Conservation (phyloP, 2,797 vertebrate genomes). For the Tangara arthus region DNA sequence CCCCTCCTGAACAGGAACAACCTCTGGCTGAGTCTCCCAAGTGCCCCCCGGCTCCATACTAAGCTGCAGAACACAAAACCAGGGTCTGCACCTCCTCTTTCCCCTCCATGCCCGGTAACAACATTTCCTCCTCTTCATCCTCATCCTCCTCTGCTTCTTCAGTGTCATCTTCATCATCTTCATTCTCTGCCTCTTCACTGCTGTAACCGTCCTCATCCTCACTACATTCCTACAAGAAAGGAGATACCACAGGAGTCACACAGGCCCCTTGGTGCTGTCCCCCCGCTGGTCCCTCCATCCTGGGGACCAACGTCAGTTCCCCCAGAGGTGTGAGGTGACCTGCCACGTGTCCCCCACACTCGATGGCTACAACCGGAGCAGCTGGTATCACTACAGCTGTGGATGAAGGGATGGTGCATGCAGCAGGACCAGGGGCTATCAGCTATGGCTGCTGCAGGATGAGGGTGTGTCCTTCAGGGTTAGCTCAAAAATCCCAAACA, state of each 20-base stretch:
- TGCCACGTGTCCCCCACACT: neutral
- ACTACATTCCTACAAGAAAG: conserved; percentile 85
- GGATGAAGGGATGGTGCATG: neutral
- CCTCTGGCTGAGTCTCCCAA: neutral
- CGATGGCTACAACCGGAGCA: neutral
- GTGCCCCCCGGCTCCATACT: neutral
- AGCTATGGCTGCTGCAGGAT: neutral
- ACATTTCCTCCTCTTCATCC: conserved; percentile 87
- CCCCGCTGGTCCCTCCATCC: neutral
- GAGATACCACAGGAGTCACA: neutral
- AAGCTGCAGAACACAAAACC: neutral
- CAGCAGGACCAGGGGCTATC: neutral
- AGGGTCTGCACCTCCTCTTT: conserved; percentile 89
- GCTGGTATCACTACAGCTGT: neutral
- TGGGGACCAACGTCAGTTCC: neutral
- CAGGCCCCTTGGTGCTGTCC: neutral
- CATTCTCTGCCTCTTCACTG: conserved; percentile 80
- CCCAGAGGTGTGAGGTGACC: neutral
- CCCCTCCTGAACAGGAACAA: neutral
- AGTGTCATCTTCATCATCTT: conserved; percentile 79
- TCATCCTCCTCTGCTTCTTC: conserved; percentile 83
- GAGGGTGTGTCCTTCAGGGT: neutral
- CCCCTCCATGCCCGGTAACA: conserved; percentile 96
- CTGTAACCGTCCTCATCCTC: conserved; percentile 86
- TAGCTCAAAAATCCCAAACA: neutral